A percentile compares a stretch with the other conserved stretches of the same genome.
Evolutionary conservation across 1,140 invertebrate species (phyloP).

Genomic region (Danaus melanippus): DNA sequence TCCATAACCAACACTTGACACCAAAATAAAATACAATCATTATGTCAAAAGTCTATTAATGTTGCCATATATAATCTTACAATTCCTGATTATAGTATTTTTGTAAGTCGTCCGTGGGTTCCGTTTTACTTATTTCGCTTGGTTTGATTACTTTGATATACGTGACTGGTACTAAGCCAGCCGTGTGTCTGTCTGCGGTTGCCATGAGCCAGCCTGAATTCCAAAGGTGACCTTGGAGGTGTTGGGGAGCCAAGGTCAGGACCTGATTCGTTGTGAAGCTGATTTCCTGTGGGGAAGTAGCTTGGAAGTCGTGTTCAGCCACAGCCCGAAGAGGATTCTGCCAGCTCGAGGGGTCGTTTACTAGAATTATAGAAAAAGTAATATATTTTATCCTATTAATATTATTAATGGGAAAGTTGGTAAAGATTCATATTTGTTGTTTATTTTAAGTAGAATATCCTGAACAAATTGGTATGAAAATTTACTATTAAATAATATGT

Average conservation of each 20-base stretch:
- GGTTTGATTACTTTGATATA: slow-evolving; percentile 77
- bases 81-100: too few relatives aligned
- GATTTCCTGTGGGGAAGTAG: slow-evolving; percentile 82
- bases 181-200: slow-evolving; percentile 77
- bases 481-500: too few relatives aligned
- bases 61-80: too few relatives aligned
- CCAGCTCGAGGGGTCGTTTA: slow-evolving; percentile 78
- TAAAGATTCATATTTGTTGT: too few relatives aligned
- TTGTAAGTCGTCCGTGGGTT: too few relatives aligned
- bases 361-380: slow-evolving; percentile 57
- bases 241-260: slow-evolving; percentile 86
- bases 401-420: not conserved
- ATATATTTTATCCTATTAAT: too few relatives aligned
- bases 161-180: slow-evolving; percentile 85
- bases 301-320: slow-evolving; percentile 84
- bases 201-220: slow-evolving; percentile 85
- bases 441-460: too few relatives aligned
- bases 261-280: slow-evolving; percentile 83
- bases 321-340: slow-evolving; percentile 80
- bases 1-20: too few relatives aligned
- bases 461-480: too few relatives aligned
- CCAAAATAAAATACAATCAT: too few relatives aligned
- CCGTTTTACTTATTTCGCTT: not conserved
- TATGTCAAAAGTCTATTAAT: too few relatives aligned
- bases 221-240: slow-evolving; percentile 78